Base-by-base conservation (phyloP, 1,140 invertebrate species). In the Philopotamus ludificatus region DNA sequence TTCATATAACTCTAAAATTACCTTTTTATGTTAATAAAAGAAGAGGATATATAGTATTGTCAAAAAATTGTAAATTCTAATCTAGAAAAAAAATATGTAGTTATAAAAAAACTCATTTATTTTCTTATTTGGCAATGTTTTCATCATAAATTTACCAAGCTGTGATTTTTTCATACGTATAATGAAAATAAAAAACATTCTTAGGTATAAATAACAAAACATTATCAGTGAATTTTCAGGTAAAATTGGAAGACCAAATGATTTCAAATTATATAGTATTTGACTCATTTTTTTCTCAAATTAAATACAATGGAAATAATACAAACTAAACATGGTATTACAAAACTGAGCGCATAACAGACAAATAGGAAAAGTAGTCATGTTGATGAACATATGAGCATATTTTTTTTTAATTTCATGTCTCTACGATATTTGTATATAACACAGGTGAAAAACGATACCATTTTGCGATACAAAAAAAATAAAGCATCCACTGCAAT, bases 251-350 rank as follows among this genome's bases (percentile, higher is more conserved):
- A 60, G 57, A 60, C 57, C 25, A 45, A 47, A 60, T 28, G 41
- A 39, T 57, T 42, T 57, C 25, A n/a, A 47, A 60, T 47, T 23
- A 65, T 44, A 42, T 41, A 42, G n/a, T 60, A 51, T 62, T 65
- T 63, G 58, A 69, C 59, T 69, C 53, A 66, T 39, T 26, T 58
- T 59, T 67, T 61, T 63, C 58, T 41, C 53, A 63, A 63, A 58
- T 58, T 42, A 67, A 53, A 59, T 67, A 67, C 63, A 67, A 67
- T 26, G 47, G 39, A 25, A 63, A 58, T 63, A 26, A 63, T 53
- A 63, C 34, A 64, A 66, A 61, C 50, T 50, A 62, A 63, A 63
- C 39, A 60, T 51, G 42, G 42, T 26, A 22, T 57, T 51, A 66
- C 8, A 53, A 66, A 54, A 62, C 50, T 53, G 65, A 61, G 55